phyloP scores from a whole-genome alignment of 1,140 invertebrate species.

The Limonius californicus region DNA sequence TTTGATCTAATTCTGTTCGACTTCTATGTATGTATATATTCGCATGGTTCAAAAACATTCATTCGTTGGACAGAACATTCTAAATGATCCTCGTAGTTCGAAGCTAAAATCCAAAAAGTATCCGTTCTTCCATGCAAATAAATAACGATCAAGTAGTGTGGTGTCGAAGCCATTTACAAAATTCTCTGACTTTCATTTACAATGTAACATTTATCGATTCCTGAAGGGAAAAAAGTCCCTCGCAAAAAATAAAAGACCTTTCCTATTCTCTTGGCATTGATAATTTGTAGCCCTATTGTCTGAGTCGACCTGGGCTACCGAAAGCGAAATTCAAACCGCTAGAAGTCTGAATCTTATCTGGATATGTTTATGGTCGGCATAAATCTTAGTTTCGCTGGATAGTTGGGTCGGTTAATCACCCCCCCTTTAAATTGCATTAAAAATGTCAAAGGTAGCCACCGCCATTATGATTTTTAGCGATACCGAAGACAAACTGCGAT shows the following conservation, averaged over 20 bases:
- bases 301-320: not conserved
- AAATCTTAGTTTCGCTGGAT: constrained; percentile 2
- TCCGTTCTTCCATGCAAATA: no score
- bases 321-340: not conserved
- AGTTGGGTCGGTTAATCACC: not conserved
- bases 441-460: constrained; percentile 5
- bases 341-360: not conserved
- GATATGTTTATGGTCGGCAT: not conserved
- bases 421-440: constrained; percentile 5
- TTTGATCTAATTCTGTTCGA: no score
- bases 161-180: no score
- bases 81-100: no score
- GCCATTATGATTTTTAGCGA: constrained; percentile 11
- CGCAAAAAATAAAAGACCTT: not conserved
- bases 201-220: no score
- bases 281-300: constrained; percentile 10
- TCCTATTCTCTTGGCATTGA: not conserved
- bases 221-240: not conserved
- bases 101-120: no score
- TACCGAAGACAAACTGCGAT: constrained; percentile 7
- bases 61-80: no score
- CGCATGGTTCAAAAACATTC: no score
- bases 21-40: no score
- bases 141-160: no score
- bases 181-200: no score